Evolutionary conservation across 2,888 invertebrate species (phyloP).

Genomic region (Eurois occulta): DNA sequence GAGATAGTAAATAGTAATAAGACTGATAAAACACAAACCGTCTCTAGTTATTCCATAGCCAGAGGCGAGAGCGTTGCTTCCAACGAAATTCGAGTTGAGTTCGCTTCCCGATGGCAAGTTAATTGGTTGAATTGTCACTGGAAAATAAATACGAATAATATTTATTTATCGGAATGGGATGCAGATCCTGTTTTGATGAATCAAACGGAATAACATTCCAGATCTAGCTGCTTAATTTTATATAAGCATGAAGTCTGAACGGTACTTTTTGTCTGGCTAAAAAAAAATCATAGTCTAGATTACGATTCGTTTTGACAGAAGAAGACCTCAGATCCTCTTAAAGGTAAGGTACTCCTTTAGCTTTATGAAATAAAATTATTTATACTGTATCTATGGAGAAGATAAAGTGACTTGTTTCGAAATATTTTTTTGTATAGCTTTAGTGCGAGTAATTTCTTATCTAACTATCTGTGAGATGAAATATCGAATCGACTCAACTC

Average conservation of each 20-base stretch:
- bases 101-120: slow-evolving; percentile 73
- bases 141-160: slow-evolving; percentile 56
- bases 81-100: slow-evolving; percentile 68
- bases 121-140: slow-evolving; percentile 72
- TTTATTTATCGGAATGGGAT: slow-evolving; percentile 38
- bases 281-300: not conserved
- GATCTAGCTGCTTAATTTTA: not conserved
- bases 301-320: not conserved
- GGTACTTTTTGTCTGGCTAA: not conserved
- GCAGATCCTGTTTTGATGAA: slow-evolving; percentile 19
- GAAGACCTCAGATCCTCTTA: not conserved
- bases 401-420: not conserved
- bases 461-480: not conserved
- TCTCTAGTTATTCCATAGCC: slow-evolving; percentile 76
- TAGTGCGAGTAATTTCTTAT: not conserved
- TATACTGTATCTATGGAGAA: not conserved
- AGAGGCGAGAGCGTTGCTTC: slow-evolving; percentile 70
- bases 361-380: not conserved
- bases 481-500: not conserved
- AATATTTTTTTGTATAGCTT: not conserved
- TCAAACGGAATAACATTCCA: slow-evolving; percentile 5
- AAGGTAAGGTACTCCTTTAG: not conserved
- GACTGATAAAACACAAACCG: slow-evolving; percentile 64
- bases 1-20: slow-evolving; percentile 20
- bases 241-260: not conserved